Evolutionary conservation across 2,888 invertebrate species (phyloP).

Genomic region (Ptychoptera albimana): DNA sequence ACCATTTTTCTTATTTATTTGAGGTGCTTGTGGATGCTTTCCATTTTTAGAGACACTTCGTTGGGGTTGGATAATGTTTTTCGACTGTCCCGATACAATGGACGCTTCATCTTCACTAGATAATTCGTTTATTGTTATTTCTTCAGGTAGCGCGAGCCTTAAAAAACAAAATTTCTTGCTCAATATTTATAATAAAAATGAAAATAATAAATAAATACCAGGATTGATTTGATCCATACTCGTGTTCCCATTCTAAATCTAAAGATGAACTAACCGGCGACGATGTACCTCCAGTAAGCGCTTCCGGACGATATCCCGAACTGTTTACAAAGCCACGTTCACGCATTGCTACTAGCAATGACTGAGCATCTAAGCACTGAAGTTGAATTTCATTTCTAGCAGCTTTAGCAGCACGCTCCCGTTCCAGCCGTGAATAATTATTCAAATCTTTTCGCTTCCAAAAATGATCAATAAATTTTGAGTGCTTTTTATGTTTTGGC

Average conservation of each 20-base stretch:
- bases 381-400: constrained; percentile 36
- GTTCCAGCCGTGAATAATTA: constrained; percentile 22
- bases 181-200: neutral
- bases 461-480: constrained; percentile 25
- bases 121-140: constrained; percentile 1
- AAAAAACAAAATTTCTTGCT: neutral
- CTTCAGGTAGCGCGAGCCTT: constrained; percentile 2
- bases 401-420: neutral
- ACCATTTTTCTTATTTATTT: too few species aligned
- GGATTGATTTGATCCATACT: constrained; percentile 22
- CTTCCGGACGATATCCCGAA: neutral
- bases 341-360: constrained; percentile 28
- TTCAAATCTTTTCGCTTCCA: constrained; percentile 21
- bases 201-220: neutral
- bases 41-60: too few species aligned
- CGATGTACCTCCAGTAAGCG: constrained; percentile 21
- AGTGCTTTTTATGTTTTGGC: constrained; percentile 14
- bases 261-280: constrained; percentile 48
- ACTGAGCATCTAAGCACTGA: constrained; percentile 41
- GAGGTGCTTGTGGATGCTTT: too few species aligned
- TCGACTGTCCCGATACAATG: too few species aligned
- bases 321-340: constrained; percentile 14
- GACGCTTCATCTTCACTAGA: constrained; percentile 18
- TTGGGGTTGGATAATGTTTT: too few species aligned
- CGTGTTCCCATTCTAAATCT: constrained; percentile 57